Percentiles rank a stretch among this genome's conserved stretches.
Conservation (phyloP, 2,113 vertebrate genomes). For the Toxotes jaculatrix region DNA sequence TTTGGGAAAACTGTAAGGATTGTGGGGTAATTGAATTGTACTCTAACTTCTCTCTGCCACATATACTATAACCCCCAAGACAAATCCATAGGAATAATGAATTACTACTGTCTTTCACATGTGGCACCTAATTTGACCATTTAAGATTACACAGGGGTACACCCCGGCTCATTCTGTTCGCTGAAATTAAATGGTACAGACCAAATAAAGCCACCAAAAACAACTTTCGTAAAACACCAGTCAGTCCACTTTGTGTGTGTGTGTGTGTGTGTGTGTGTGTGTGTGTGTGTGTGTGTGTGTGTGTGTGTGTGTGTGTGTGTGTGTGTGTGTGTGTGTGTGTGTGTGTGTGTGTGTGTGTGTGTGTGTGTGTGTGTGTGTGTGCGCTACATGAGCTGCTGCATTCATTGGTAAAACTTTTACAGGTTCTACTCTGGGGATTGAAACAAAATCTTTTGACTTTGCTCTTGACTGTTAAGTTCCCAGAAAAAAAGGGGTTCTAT, state of each 20-base stretch:
- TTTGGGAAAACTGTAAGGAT: conserved; percentile 64
- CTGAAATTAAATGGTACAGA: background rate
- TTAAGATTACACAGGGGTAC: conserved; percentile 4
- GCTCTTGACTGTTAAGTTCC: conserved; percentile 51
- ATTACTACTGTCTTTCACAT: conserved; percentile 87
- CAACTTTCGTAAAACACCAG: background rate
- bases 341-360: background rate
- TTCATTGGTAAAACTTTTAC: conserved; percentile 37
- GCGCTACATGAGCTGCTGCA: background rate
- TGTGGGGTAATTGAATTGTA: conserved; percentile 83
- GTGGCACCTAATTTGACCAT: conserved; percentile 76
- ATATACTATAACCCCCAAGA: conserved; percentile 79
- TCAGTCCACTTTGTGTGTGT: background rate
- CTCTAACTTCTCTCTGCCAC: conserved; percentile 72
- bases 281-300: background rate
- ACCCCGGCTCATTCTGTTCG: background rate
- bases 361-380: conserved; percentile 4
- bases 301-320: conserved; percentile 5
- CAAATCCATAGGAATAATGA: conserved; percentile 74
- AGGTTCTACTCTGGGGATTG: conserved; percentile 26
- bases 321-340: conserved; percentile 1
- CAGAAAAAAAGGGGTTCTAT: conserved; percentile 38
- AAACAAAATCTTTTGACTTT: conserved; percentile 62
- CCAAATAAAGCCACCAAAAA: background rate
- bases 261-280: conserved; percentile 1